Base-by-base conservation (phyloP, 2,797 vertebrate species). In the Etheostoma nigrum region DNA sequence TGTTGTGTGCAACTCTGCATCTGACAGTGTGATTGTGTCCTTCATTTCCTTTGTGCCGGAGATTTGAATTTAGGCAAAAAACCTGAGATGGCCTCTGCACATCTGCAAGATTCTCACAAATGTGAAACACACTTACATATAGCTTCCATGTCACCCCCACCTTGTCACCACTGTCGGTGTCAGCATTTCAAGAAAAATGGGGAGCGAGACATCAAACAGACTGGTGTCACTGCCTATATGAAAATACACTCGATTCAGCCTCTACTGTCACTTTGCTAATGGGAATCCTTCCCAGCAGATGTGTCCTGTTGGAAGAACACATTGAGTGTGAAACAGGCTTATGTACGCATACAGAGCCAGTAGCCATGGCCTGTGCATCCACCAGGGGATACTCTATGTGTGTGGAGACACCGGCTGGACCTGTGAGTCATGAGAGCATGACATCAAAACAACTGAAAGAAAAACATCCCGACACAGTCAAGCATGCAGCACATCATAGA, bases 221-320 rank as follows among this genome's bases (percentile, higher is more conserved):
- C 83, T 49, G 51, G 61, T 23, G 55, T 81, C 54, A 8, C n/a
- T 44, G 81, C 68, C 54, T 72, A 42, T 75, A 67, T 83, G 74
- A 84, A 86, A 90, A 86, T 52, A 63, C 71, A 79, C 60, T 65
- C 60, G 44, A 91, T 87, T 88, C 74, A 70, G 80, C 67, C 62
- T 85, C 66, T 55, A 21, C 74, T 63, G 81, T 72, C 16, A 44
- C 79, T 76, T 67, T 60, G 72, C 76, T 88, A 91, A 91, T 90
- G 82, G 82, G 66, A 92, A 85, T 89, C 64, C 54, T 72, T 33
- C 27, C 85, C 62, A 74, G 70, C 91, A 93, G 91, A 93, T 92
- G 92, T 85, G 89, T n/a, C 88, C 86, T 79, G 67, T 61, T 84
- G 81, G 69, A 90, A 33, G 76, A 88, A 78, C 86, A 83, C 79